Conservation (phyloP, 2,888 invertebrate species). For the Siphonodentalium dalli region DNA sequence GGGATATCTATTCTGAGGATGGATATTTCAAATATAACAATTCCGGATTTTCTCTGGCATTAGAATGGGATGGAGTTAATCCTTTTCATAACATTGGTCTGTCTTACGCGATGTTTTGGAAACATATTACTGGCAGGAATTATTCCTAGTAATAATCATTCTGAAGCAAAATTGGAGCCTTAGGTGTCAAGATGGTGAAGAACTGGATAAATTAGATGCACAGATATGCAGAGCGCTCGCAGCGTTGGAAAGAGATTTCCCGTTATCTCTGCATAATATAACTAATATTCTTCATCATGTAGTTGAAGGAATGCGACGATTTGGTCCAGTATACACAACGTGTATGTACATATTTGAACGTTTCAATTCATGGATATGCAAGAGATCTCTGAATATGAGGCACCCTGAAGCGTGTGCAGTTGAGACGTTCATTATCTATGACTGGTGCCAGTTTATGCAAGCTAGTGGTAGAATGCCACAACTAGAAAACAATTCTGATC, state of each 20-base stretch:
- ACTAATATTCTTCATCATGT: not conserved
- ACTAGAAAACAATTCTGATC: too few species aligned
- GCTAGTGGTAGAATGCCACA: not conserved
- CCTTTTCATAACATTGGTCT: slow-evolving; percentile 5
- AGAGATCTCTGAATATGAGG: slow-evolving; percentile 4
- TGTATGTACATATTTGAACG: slow-evolving; percentile 11
- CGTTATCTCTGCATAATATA: too few species aligned
- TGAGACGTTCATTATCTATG: slow-evolving; percentile 7
- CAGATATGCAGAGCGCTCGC: too few species aligned
- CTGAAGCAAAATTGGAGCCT: slow-evolving; percentile 2
- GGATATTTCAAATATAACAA: slow-evolving; percentile 6
- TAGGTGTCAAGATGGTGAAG: too few species aligned
- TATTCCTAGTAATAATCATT: slow-evolving; percentile 1
- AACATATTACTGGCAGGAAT: slow-evolving; percentile 9
- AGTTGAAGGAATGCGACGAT: not conserved
- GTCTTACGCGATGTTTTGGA: slow-evolving; percentile 5
- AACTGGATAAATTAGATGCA: too few species aligned
- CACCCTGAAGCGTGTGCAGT: slow-evolving; percentile 9
- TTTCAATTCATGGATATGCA: slow-evolving; percentile 12
- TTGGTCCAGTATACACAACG: slow-evolving; percentile 7
- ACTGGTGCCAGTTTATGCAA: slow-evolving; percentile 4
- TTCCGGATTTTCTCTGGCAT: not conserved
- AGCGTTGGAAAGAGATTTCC: too few species aligned
- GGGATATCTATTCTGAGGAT: not conserved
- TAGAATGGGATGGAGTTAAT: slow-evolving; percentile 3